phyloP scores from a whole-genome alignment of 1,140 invertebrate species.

The Plutomurus gul region DNA sequence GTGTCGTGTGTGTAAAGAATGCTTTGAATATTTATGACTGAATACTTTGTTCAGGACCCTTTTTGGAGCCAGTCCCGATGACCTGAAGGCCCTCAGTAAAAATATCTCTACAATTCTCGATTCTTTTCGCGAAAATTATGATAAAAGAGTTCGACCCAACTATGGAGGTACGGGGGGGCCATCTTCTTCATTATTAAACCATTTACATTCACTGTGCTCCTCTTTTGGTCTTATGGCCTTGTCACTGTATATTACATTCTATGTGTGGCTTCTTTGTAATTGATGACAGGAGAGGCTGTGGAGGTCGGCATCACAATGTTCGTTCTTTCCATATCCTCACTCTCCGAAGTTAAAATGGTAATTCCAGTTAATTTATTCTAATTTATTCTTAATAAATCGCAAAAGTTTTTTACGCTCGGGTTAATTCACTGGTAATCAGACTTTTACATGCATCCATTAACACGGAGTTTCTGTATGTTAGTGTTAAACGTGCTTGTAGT shows the following conservation, averaged over 20 bases:
- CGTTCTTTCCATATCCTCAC: slow-evolving; percentile 95
- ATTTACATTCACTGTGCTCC: background rate
- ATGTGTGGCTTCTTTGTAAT: too few relatives aligned
- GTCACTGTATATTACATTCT: too few relatives aligned
- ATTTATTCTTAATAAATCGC: background rate
- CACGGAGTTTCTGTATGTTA: background rate
- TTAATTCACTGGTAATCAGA: too few relatives aligned
- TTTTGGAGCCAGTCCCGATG: background rate
- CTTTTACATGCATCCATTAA: too few relatives aligned
- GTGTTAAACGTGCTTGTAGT: too few relatives aligned
- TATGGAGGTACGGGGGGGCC: slow-evolving; percentile 83
- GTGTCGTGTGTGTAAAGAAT: background rate
- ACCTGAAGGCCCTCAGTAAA: slow-evolving; percentile 35
- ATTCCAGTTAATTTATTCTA: background rate
- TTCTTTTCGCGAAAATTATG: slow-evolving; percentile 90
- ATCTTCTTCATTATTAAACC: background rate
- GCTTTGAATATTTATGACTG: background rate
- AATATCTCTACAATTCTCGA: slow-evolving; percentile 92
- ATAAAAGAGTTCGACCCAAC: slow-evolving; percentile 96
- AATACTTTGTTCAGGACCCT: background rate
- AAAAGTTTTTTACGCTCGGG: too few relatives aligned
- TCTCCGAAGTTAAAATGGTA: slow-evolving; percentile 87
- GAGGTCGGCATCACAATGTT: slow-evolving; percentile 88
- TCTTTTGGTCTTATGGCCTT: too few relatives aligned
- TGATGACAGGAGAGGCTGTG: slow-evolving; percentile 33